These are phyloP conservation scores for Eurois occulta DNA, from an alignment of 2,888 invertebrate species.

Conservation along the genomic window DNA sequence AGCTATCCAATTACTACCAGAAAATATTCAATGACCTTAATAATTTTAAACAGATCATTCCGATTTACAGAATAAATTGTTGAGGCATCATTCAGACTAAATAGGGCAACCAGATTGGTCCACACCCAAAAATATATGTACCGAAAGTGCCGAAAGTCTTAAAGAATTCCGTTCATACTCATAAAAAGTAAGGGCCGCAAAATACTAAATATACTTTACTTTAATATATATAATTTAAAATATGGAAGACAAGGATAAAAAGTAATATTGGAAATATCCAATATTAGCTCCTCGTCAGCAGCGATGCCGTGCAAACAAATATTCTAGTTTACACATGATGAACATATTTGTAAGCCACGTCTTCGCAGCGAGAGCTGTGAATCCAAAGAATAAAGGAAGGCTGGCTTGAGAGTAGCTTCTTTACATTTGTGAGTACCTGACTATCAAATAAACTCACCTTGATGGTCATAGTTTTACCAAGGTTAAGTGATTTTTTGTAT, in stretches of 20 bases:
- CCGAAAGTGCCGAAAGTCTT: constrained; percentile 16
- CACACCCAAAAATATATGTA: background rate
- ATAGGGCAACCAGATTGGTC: background rate
- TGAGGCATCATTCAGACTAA: background rate
- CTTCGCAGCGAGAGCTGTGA: too few species aligned
- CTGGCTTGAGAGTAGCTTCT: background rate
- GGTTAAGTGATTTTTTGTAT: constrained; percentile 1
- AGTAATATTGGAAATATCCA: constrained; percentile 29
- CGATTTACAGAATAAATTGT: background rate
- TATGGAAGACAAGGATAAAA: constrained; percentile 20
- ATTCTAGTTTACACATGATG: constrained; percentile 22
- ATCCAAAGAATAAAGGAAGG: background rate
- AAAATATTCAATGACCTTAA: constrained; percentile 6
- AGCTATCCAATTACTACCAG: background rate
- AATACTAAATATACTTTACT: too few species aligned
- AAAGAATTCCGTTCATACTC: constrained; percentile 21
- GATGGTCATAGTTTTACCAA: constrained; percentile 22
- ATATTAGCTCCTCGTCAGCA: constrained; percentile 29
- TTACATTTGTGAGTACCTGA: background rate
- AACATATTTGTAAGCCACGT: background rate
- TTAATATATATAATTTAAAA: too few species aligned
- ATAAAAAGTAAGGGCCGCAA: constrained; percentile 27
- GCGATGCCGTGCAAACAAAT: constrained; percentile 25
- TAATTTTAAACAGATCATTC: background rate
- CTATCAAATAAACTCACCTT: constrained; percentile 3